phyloP scores from a whole-genome alignment of 1,140 invertebrate genomes.

The Drosophila lacertosa region DNA sequence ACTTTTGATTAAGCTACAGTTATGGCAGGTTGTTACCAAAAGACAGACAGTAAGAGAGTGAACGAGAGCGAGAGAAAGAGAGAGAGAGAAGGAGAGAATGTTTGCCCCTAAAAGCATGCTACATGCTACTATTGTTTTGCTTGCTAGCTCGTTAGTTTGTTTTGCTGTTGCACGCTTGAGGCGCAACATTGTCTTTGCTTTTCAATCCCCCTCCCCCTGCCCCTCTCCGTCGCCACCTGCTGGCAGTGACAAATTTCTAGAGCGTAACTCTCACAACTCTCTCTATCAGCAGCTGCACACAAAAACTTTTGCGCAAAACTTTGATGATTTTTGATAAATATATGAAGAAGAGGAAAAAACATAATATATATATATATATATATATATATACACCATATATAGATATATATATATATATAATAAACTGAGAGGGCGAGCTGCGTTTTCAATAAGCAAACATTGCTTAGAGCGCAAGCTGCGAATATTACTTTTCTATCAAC shows the following conservation, averaged over 20 bases:
- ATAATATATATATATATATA: slow-evolving; percentile 4
- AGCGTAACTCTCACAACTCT: slow-evolving; percentile 21
- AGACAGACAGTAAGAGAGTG: slow-evolving; percentile 3
- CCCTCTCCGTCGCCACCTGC: too few relatives aligned
- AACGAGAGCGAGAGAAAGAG: background rate
- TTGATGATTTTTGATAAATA: slow-evolving; percentile 75
- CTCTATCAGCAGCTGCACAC: slow-evolving; percentile 50
- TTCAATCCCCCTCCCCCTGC: slow-evolving; percentile 1
- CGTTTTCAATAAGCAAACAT: slow-evolving; percentile 73
- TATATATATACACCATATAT: slow-evolving; percentile 8
- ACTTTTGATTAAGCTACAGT: slow-evolving; percentile 83
- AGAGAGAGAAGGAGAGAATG: background rate
- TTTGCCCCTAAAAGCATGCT: slow-evolving; percentile 49
- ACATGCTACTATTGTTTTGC: slow-evolving; percentile 78
- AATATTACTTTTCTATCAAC: slow-evolving; percentile 79
- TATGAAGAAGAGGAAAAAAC: slow-evolving; percentile 3
- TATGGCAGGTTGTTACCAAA: slow-evolving; percentile 74
- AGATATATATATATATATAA: slow-evolving; percentile 9
- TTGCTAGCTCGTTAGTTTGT: slow-evolving; percentile 79
- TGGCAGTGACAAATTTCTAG: slow-evolving; percentile 73
- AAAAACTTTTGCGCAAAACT: slow-evolving; percentile 71
- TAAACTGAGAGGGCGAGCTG: slow-evolving; percentile 23
- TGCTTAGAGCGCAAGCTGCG: slow-evolving; percentile 54
- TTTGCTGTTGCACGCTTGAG: slow-evolving; percentile 62
- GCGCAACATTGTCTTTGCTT: slow-evolving; percentile 55